Conservation (phyloP, 2,113 vertebrate species). For the Scomber japonicus region DNA sequence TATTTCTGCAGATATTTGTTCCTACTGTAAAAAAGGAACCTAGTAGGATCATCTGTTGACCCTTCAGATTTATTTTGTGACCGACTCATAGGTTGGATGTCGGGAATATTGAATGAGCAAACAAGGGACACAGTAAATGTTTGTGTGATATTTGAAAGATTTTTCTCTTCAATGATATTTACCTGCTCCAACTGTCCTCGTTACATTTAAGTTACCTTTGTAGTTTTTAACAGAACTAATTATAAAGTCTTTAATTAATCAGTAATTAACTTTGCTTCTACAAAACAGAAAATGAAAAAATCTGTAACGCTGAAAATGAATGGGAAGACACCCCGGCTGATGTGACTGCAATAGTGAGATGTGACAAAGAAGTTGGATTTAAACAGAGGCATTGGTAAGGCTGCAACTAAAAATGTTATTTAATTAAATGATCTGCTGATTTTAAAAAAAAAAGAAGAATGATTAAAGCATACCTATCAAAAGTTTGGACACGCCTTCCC, state of each 20-base stretch:
- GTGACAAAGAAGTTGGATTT: neutral
- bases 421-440: neutral
- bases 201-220: neutral
- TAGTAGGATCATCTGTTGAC: too few relatives aligned
- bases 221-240: neutral
- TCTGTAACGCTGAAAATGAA: rapidly evolving
- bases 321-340: conserved; percentile 63
- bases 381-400: neutral
- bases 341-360: conserved; percentile 40
- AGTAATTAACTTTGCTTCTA: neutral
- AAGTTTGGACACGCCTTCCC: too few relatives aligned
- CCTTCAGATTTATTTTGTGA: too few relatives aligned
- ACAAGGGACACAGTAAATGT: neutral
- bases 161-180: neutral
- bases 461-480: too few relatives aligned
- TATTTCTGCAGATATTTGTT: too few relatives aligned
- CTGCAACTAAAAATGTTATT: neutral
- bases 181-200: neutral
- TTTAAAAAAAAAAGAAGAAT: too few relatives aligned
- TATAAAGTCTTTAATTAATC: neutral
- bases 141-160: neutral
- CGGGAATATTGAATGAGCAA: neutral
- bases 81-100: too few relatives aligned
- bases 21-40: too few relatives aligned
- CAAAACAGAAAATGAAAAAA: rapidly evolving